Conservation (phyloP, 2,113 vertebrate genomes). For the Poeciliopsis turrubarensis region DNA sequence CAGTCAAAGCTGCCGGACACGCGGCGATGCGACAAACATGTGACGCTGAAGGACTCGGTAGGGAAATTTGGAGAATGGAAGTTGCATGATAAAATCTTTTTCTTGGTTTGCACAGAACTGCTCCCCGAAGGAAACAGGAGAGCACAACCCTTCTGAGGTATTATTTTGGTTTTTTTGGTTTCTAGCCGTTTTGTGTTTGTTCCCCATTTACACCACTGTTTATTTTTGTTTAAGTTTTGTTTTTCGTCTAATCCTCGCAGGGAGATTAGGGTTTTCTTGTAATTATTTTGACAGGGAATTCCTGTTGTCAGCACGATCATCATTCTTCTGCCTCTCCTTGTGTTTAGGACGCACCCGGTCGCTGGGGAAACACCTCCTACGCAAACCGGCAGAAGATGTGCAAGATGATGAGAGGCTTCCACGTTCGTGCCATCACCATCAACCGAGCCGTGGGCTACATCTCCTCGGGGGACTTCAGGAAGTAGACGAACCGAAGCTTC, state of each 20-base stretch:
- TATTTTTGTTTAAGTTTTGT: background rate
- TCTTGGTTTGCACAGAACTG: conserved; percentile 63
- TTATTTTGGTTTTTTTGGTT: background rate
- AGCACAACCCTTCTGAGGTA: conserved; percentile 50
- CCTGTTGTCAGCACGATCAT: background rate
- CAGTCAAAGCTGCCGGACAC: background rate
- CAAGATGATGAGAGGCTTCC: conserved; percentile 81
- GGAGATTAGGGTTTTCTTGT: background rate
- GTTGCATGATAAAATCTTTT: conserved; percentile 40
- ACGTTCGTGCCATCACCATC: conserved; percentile 83
- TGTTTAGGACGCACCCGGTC: background rate
- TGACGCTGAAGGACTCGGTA: conserved; percentile 23
- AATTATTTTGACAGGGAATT: background rate
- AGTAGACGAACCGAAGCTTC: conserved; percentile 28
- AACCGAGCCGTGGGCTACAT: conserved; percentile 82
- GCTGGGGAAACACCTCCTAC: conserved; percentile 46
- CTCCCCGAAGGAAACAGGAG: background rate
- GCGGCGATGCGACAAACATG: background rate
- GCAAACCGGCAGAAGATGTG: conserved; percentile 76
- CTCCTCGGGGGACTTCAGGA: conserved; percentile 62
- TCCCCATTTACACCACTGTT: conserved; percentile 1
- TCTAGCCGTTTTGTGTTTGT: conserved; percentile 20
- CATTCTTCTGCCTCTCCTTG: background rate
- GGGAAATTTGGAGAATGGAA: conserved; percentile 38
- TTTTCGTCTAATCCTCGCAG: background rate